phyloP scores from a whole-genome alignment of 2,888 invertebrate genomes.

The Hypsopygia costalis region DNA sequence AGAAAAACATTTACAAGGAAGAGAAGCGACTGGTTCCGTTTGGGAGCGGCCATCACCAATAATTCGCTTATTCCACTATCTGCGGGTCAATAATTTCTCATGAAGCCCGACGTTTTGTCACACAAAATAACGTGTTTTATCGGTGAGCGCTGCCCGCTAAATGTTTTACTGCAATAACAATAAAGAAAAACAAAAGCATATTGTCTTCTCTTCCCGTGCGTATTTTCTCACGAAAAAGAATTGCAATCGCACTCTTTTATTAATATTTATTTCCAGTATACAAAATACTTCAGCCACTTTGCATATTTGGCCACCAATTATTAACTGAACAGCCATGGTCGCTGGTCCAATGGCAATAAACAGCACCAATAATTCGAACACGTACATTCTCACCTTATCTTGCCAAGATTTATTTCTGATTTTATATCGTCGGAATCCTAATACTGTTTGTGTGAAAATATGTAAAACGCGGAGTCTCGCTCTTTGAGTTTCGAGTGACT shows the following conservation, averaged over 20 bases:
- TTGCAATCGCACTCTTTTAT: conserved; percentile 63
- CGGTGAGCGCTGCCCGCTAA: conserved; percentile 61
- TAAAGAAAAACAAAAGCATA: conserved; percentile 79
- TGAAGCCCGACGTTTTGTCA: conserved; percentile 77
- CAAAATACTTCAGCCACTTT: conserved; percentile 59
- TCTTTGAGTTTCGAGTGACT: background rate
- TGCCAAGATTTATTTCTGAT: conserved; percentile 20
- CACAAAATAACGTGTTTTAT: conserved; percentile 80
- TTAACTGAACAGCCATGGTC: conserved; percentile 37
- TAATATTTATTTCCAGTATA: conserved; percentile 67
- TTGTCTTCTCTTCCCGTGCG: conserved; percentile 59
- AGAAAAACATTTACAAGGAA: background rate
- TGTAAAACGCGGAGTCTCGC: background rate
- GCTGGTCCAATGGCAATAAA: conserved; percentile 26
- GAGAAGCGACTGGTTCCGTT: conserved; percentile 39
- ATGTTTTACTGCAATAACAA: conserved; percentile 77
- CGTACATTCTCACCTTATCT: conserved; percentile 23
- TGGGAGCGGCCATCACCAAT: conserved; percentile 51
- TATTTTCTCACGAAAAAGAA: conserved; percentile 65
- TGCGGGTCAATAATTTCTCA: conserved; percentile 79
- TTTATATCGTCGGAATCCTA: conserved; percentile 12
- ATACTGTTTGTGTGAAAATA: conserved; percentile 2
- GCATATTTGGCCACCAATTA: conserved; percentile 53
- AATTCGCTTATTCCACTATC: conserved; percentile 76
- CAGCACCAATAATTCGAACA: conserved; percentile 29